phyloP scores from a whole-genome alignment of 92 coral and sea anemone species.

The Siderastrea siderea region DNA sequence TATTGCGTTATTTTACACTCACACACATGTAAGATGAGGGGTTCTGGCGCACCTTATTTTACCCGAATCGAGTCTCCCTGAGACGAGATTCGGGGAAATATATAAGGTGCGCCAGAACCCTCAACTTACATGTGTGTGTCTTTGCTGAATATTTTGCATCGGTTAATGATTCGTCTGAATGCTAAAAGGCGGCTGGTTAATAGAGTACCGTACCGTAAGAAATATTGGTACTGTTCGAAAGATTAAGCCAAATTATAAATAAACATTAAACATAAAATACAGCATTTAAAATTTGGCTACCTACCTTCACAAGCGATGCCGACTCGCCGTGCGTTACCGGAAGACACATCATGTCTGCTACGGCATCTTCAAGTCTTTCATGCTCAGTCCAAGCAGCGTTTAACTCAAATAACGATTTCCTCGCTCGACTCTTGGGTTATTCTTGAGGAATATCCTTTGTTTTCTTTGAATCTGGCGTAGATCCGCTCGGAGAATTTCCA shows the following conservation, averaged over 20 bases:
- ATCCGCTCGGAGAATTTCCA: conserved; percentile 19
- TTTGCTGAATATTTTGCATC: background rate
- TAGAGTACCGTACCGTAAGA: background rate
- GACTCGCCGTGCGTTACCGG: conserved; percentile 20
- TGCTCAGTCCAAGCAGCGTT: conserved; percentile 24
- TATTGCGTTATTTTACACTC: too few species aligned
- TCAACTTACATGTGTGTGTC: too few species aligned
- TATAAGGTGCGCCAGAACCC: too few species aligned
- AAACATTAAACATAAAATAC: background rate
- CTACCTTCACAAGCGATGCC: background rate
- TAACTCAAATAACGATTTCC: conserved; percentile 30
- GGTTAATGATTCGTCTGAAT: background rate
- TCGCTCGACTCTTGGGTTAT: background rate
- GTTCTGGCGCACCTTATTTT: too few species aligned
- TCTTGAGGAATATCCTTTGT: background rate
- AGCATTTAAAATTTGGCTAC: background rate
- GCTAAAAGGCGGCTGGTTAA: background rate
- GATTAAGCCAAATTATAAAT: background rate
- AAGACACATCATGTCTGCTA: conserved; percentile 47
- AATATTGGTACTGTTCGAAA: background rate
- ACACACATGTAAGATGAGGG: too few species aligned
- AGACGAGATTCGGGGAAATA: too few species aligned
- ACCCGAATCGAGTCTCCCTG: too few species aligned
- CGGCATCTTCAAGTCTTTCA: conserved; percentile 23
- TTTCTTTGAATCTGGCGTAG: conserved; percentile 11